Evolutionary conservation across 1,140 invertebrate species (phyloP).

Genomic region (Drosophila lowei): DNA sequence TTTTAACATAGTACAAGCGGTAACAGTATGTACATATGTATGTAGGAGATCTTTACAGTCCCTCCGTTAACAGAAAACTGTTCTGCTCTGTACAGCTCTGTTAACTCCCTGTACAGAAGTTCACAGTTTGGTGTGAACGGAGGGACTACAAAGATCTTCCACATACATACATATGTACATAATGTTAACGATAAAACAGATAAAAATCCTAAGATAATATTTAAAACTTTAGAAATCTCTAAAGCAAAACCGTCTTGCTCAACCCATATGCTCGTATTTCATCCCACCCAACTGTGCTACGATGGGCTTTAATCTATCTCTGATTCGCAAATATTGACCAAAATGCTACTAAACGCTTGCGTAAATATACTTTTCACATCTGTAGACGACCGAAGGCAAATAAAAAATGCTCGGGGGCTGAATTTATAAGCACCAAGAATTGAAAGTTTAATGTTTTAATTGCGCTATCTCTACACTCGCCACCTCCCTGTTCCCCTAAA

Average conservation of each 20-base stretch:
- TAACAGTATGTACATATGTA: background rate
- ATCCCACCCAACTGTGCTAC: conserved; percentile 8
- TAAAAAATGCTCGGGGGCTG: conserved; percentile 8
- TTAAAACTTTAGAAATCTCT: background rate
- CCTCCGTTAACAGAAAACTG: no score
- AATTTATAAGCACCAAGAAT: background rate
- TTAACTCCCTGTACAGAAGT: no score
- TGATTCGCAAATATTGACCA: conserved; percentile 34
- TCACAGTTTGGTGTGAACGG: no score
- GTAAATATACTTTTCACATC: conserved; percentile 42
- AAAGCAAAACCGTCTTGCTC: background rate
- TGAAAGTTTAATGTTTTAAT: conserved; percentile 24
- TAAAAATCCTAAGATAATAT: background rate
- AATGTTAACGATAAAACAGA: no score
- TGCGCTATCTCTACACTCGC: conserved; percentile 1
- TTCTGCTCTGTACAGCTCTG: no score
- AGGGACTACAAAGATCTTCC: no score
- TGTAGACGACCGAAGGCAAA: conserved; percentile 26
- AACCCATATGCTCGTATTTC: background rate
- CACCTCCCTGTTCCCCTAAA: background rate
- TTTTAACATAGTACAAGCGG: background rate
- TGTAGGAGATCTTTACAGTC: background rate
- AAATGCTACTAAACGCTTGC: conserved; percentile 37
- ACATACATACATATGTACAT: no score
- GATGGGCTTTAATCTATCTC: conserved; percentile 12